Conservation (phyloP, 1,140 invertebrate genomes). For the Bilobella aurantiaca region DNA sequence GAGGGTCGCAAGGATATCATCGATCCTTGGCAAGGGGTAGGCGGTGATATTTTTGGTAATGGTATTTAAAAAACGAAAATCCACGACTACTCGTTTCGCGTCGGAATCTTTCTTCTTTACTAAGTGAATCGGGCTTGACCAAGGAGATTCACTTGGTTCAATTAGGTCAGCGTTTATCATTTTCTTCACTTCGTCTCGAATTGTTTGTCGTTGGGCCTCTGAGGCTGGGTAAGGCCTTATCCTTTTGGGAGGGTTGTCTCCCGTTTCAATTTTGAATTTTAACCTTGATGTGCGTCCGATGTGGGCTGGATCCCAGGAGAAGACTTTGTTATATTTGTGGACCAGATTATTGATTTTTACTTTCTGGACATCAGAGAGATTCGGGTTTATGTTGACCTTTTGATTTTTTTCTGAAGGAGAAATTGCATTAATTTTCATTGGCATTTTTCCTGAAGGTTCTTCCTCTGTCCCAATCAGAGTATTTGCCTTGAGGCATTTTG, state of each 20-base stretch:
- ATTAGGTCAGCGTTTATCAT: constrained; percentile 29
- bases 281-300: constrained; percentile 5
- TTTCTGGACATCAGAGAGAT: background rate
- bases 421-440: no score
- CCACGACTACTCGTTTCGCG: constrained; percentile 39
- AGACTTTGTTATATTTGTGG: background rate
- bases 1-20: constrained; percentile 39
- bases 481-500: background rate
- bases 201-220: constrained; percentile 8
- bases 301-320: background rate
- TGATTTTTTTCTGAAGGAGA: background rate
- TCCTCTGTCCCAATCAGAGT: background rate
- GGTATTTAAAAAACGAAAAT: constrained; percentile 42
- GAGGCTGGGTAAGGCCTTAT: constrained; percentile 18
- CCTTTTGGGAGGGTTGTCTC: constrained; percentile 16
- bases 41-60: constrained; percentile 36
- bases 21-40: constrained; percentile 42
- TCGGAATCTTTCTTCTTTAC: constrained; percentile 34
- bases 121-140: constrained; percentile 25
- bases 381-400: background rate
- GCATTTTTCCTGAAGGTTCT: background rate
- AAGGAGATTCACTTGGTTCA: constrained; percentile 21
- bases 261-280: constrained; percentile 26
- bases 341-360: background rate
- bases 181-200: constrained; percentile 25